These are phyloP conservation scores for Morphnarchus princeps DNA, from an alignment of 2,113 vertebrate genomes.

Conservation along the genomic window DNA sequence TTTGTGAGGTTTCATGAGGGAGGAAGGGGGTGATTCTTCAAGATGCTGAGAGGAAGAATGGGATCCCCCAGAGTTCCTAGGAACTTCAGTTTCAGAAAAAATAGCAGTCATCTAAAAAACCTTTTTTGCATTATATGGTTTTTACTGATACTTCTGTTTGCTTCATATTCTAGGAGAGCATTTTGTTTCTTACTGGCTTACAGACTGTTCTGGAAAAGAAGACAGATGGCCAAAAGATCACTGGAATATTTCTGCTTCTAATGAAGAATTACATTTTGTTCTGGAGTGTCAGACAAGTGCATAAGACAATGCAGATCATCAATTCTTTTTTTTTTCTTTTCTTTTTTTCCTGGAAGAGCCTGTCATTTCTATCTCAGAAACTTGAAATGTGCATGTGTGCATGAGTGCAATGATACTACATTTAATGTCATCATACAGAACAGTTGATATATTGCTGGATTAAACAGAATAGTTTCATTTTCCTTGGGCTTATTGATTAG, in stretches of 20 bases:
- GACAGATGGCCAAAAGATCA: neutral
- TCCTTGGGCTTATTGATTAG: neutral
- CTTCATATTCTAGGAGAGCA: neutral
- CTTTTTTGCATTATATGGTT: neutral
- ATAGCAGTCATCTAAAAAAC: rapidly evolving
- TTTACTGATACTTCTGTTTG: conserved; percentile 16
- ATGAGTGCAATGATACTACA: neutral
- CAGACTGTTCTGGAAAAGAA: neutral
- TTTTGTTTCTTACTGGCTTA: neutral
- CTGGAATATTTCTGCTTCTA: neutral
- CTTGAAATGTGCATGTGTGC: neutral
- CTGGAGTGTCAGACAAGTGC: neutral
- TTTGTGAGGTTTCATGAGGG: neutral
- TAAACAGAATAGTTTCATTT: neutral
- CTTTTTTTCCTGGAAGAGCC: neutral
- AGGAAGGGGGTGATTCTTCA: neutral
- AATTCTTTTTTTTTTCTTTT: neutral
- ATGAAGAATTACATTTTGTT: neutral
- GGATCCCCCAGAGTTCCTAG: neutral
- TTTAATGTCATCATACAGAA: neutral
- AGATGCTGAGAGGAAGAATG: neutral
- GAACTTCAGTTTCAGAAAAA: neutral
- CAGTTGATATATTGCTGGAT: neutral
- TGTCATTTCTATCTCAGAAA: neutral
- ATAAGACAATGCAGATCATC: neutral